Evolutionary conservation across 1,140 invertebrate species (phyloP).

Genomic region (Drosophila nannoptera): DNA sequence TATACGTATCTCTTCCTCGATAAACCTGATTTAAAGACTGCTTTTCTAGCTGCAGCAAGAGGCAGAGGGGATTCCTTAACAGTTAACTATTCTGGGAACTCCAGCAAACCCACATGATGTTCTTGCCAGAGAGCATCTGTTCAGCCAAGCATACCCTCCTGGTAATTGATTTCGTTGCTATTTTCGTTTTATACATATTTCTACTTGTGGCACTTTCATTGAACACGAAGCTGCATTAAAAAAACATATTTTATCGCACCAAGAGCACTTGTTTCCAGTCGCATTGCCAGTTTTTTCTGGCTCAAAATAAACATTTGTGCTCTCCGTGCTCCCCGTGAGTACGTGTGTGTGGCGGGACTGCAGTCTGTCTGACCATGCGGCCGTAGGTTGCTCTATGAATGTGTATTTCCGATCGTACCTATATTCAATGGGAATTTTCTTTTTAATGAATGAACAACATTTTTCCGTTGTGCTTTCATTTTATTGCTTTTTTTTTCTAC

Average conservation of each 20-base stretch:
- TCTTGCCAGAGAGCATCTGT: background rate
- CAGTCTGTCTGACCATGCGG: constrained; percentile 36
- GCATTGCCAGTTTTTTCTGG: constrained; percentile 23
- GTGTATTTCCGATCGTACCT: constrained; percentile 53
- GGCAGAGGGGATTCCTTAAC: too few relatives aligned
- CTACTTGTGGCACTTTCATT: constrained; percentile 61
- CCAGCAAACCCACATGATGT: background rate
- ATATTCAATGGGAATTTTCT: constrained; percentile 71
- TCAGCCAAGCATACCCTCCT: background rate
- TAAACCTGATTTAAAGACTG: too few relatives aligned
- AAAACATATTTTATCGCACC: constrained; percentile 68
- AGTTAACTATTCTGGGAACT: too few relatives aligned
- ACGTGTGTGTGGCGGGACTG: constrained; percentile 23
- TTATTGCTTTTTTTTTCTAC: constrained; percentile 30
- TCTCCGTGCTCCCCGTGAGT: background rate
- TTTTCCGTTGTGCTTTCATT: constrained; percentile 46
- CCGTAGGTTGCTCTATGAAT: constrained; percentile 37
- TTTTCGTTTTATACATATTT: constrained; percentile 33
- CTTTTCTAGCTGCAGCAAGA: too few relatives aligned
- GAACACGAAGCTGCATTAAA: constrained; percentile 67
- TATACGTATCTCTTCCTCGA: too few relatives aligned
- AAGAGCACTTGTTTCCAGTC: constrained; percentile 33
- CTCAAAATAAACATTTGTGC: constrained; percentile 45
- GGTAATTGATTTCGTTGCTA: background rate
- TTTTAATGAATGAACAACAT: constrained; percentile 77